Evolutionary conservation across 2,113 vertebrate genomes (phyloP).

Genomic region (Pollimyrus isidori): DNA sequence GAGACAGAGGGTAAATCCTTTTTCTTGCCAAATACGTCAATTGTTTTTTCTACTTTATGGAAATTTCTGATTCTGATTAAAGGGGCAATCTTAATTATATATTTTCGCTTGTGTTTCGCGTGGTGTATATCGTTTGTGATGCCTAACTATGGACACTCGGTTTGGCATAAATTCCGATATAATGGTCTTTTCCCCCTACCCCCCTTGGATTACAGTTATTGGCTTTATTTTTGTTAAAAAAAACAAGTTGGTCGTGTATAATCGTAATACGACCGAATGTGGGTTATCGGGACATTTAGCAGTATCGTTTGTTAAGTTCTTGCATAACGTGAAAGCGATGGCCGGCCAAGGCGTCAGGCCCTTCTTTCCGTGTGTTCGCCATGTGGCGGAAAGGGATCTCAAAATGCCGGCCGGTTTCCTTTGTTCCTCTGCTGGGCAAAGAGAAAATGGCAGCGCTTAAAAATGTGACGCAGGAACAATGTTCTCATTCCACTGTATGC

Average conservation of each 20-base stretch:
- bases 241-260: not conserved
- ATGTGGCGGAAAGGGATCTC: constrained; percentile 59
- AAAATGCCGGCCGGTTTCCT: constrained; percentile 85
- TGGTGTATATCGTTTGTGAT: not conserved
- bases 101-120: not conserved
- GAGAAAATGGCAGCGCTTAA: constrained; percentile 82
- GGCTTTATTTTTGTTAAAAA: not conserved
- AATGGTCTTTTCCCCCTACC: not conserved
- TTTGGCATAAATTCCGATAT: not conserved
- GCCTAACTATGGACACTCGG: not conserved
- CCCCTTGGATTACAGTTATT: not conserved
- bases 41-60: not conserved
- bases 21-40: not conserved
- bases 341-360: not conserved
- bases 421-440: constrained; percentile 63
- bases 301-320: not conserved
- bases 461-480: constrained; percentile 64
- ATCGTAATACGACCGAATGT: not conserved
- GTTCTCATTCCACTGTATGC: too few species aligned
- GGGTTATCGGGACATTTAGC: not conserved
- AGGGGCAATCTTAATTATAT: not conserved
- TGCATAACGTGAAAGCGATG: not conserved
- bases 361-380: constrained; percentile 33
- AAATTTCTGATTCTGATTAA: not conserved
- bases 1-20: constrained; percentile 74